These are phyloP conservation scores for Drosophila monieri DNA, from an alignment of 2,888 invertebrate species.

Conservation along the genomic window DNA sequence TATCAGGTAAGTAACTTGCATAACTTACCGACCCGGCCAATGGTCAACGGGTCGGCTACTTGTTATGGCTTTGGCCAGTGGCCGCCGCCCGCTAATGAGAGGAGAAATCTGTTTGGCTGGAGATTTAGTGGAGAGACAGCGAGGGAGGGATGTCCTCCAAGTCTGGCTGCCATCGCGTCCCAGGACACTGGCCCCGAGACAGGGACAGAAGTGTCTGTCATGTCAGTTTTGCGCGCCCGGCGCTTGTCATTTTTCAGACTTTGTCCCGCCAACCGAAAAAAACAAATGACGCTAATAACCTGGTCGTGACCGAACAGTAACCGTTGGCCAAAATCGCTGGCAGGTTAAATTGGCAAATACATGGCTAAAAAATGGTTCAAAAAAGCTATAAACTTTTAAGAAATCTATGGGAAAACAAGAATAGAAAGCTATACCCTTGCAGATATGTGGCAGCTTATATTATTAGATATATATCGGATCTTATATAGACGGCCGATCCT, in stretches of 20 bases:
- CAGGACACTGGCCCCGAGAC: neutral
- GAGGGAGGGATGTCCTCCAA: neutral
- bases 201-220: constrained; percentile 34
- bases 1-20: constrained; percentile 73
- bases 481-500: too few species aligned
- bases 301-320: constrained; percentile 25
- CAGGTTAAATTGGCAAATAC: neutral
- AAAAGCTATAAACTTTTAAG: neutral
- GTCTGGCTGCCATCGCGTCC: constrained; percentile 6
- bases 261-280: constrained; percentile 36
- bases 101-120: constrained; percentile 12
- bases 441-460: too few species aligned
- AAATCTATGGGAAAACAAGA: neutral
- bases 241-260: constrained; percentile 56
- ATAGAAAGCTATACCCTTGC: too few species aligned
- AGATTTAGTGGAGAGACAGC: neutral
- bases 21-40: constrained; percentile 49
- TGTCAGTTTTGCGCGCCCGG: constrained; percentile 44
- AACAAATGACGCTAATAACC: constrained; percentile 72
- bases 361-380: neutral
- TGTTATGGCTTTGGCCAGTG: constrained; percentile 34
- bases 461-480: too few species aligned
- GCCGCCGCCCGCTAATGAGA: constrained; percentile 62
- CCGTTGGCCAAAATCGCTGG: neutral
- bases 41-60: constrained; percentile 51